These are phyloP conservation scores for Cephus cinctus DNA, from an alignment of 1,140 invertebrate genomes.

Conservation along the genomic window DNA sequence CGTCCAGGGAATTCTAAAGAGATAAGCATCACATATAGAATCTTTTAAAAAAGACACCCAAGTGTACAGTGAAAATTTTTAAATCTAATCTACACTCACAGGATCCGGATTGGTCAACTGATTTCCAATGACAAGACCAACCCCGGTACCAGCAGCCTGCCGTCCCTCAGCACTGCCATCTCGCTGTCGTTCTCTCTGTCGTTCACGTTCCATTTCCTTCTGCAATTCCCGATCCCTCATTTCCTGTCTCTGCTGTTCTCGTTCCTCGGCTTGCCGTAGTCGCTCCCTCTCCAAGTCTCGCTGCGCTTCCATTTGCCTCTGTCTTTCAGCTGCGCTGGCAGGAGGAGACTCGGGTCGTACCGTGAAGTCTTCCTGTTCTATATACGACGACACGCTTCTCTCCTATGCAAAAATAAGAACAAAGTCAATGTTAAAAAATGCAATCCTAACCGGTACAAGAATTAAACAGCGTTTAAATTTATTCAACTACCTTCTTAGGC, in stretches of 20 bases:
- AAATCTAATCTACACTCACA: conserved; percentile 54
- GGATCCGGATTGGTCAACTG: conserved; percentile 68
- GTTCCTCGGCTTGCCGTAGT: conserved; percentile 44
- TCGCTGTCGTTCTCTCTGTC: conserved; percentile 47
- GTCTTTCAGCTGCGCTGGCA: conserved; percentile 25
- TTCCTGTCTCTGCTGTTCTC: conserved; percentile 44
- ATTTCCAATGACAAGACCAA: conserved; percentile 70
- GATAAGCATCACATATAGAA: conserved; percentile 8
- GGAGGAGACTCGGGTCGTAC: conserved; percentile 39
- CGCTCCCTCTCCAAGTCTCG: conserved; percentile 51
- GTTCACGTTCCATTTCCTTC: conserved; percentile 49
- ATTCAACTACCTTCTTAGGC: conserved; percentile 72
- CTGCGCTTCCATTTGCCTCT: conserved; percentile 39
- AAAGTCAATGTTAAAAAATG: conserved; percentile 1
- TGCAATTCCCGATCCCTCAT: conserved; percentile 41
- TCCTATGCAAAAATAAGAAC: conserved; percentile 31
- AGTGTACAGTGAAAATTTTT: conserved; percentile 3
- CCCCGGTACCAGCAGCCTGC: conserved; percentile 39
- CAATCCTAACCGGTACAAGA: background rate
- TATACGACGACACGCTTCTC: conserved; percentile 41
- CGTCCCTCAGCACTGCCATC: conserved; percentile 27
- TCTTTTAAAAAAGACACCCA: conserved; percentile 5
- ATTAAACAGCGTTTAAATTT: background rate
- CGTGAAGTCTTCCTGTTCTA: conserved; percentile 43
- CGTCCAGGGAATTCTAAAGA: conserved; percentile 71